Evolutionary conservation across 2,113 vertebrate genomes (phyloP).

Genomic region (Paradoxurus hermaphroditus): DNA sequence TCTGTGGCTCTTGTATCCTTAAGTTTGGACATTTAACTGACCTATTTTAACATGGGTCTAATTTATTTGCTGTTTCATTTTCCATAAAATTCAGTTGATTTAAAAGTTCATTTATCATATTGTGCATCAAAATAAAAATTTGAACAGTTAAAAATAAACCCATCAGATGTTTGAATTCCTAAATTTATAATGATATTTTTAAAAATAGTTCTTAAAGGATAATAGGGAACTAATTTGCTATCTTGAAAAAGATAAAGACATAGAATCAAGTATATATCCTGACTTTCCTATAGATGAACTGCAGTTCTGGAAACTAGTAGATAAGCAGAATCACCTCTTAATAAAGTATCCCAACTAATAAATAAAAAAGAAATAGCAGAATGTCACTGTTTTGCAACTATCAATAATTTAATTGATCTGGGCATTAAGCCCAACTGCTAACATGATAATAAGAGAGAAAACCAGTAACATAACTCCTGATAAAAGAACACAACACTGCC

Average conservation of each 20-base stretch:
- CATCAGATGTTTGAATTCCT: not conserved
- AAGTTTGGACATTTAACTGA: conserved; percentile 58
- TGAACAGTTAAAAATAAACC: conserved; percentile 41
- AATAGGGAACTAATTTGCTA: not conserved
- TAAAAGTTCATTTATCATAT: conserved; percentile 62
- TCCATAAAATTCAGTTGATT: conserved; percentile 55
- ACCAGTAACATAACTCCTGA: not conserved
- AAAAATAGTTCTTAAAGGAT: not conserved
- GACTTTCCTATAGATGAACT: not conserved
- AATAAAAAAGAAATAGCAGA: not conserved
- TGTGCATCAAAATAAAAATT: conserved; percentile 77
- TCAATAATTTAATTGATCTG: not conserved
- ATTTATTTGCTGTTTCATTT: conserved; percentile 74
- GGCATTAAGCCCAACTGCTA: not conserved
- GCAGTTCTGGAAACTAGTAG: not conserved
- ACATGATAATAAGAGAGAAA: not conserved
- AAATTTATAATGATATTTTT: not conserved
- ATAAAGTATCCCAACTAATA: not conserved
- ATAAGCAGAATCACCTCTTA: not conserved
- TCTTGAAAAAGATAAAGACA: not conserved
- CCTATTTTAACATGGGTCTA: conserved; percentile 73
- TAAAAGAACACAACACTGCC: not conserved
- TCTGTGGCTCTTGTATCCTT: conserved; percentile 40
- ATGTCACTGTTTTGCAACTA: not conserved
- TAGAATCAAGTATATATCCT: not conserved